Evolutionary conservation across 2,797 vertebrate genomes (phyloP).

Genomic region (Lithobates sylvaticus): DNA sequence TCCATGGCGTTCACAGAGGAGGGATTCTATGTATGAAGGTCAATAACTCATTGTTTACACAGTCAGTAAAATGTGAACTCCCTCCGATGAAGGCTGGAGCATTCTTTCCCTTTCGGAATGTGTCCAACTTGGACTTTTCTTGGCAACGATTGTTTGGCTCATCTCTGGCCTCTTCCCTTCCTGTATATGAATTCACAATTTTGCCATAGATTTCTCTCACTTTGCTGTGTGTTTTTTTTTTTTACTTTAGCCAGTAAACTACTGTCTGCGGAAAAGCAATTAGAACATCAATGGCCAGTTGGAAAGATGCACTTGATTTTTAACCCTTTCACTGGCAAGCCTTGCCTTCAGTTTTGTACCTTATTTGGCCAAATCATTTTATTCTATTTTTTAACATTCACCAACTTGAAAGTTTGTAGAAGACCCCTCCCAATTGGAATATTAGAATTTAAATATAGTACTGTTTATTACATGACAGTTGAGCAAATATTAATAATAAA

Average conservation of each 20-base stretch:
- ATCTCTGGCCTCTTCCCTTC: conserved; percentile 29
- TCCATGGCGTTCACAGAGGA: conserved; percentile 46
- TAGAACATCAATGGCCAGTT: neutral
- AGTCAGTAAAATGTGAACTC: conserved; percentile 55
- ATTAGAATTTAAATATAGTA: no score
- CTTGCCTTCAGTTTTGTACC: no score
- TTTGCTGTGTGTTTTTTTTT: conserved; percentile 22
- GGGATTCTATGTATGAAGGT: conserved; percentile 54
- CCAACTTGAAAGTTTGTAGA: no score
- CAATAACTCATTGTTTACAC: conserved; percentile 61
- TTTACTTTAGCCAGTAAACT: neutral
- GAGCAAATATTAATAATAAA: no score
- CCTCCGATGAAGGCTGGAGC: conserved; percentile 37
- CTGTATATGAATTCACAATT: conserved; percentile 38
- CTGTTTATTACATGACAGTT: no score
- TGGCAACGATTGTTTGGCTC: conserved; percentile 49
- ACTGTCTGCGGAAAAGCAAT: neutral
- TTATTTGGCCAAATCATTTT: no score
- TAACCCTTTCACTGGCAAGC: no score
- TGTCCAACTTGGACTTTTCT: conserved; percentile 48
- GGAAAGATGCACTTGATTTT: neutral
- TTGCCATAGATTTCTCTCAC: conserved; percentile 4
- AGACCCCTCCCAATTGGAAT: no score
- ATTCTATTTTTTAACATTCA: no score
- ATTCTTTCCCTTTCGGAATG: conserved; percentile 58